Conservation (phyloP, 2,888 invertebrate genomes). For the Aphrophora alni region DNA sequence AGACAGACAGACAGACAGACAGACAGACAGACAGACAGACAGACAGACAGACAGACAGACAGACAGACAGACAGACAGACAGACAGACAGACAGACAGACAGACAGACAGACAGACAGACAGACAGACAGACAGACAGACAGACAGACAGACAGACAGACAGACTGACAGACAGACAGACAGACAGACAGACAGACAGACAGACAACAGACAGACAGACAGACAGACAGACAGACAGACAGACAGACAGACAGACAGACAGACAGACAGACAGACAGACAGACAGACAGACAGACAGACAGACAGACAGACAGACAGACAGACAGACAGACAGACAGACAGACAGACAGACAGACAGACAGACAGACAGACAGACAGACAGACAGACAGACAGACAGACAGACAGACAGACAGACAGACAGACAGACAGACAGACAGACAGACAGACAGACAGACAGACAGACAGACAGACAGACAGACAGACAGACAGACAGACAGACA, state of each 20-base stretch:
- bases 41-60: no score
- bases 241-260: neutral
- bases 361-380: slow-evolving; percentile 16
- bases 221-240: neutral
- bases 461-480: slow-evolving; percentile 7
- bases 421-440: slow-evolving; percentile 14
- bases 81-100: slow-evolving; percentile 10
- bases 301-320: slow-evolving; percentile 14
- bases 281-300: slow-evolving; percentile 12
- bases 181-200: slow-evolving; percentile 17
- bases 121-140: slow-evolving; percentile 23
- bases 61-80: no score
- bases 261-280: neutral
- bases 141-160: slow-evolving; percentile 23
- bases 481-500: slow-evolving; percentile 7
- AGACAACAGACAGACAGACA: slow-evolving; percentile 15
- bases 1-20: neutral
- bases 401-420: slow-evolving; percentile 14
- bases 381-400: slow-evolving; percentile 10
- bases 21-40: no score
- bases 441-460: neutral
- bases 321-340: slow-evolving; percentile 14
- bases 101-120: slow-evolving; percentile 23
- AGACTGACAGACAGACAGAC: slow-evolving; percentile 19
- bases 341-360: slow-evolving; percentile 14